Evolutionary conservation across 2,797 vertebrate species (phyloP), one percentile per base, ranked within the genome.

Genomic region (Enteromius fasciolatus): DNA sequence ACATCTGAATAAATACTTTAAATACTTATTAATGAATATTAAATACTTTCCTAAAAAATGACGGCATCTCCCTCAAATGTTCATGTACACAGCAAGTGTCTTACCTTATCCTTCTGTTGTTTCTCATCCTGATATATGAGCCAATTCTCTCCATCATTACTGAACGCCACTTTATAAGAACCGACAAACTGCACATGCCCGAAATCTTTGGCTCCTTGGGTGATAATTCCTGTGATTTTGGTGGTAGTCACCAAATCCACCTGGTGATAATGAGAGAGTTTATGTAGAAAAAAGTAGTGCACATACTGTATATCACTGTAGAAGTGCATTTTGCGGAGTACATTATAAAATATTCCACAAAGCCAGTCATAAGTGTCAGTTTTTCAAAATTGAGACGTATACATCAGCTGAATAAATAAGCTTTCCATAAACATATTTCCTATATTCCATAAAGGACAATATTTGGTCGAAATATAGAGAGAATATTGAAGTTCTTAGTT

Each of bases 131-230:
- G 95, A 85, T 96, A 96, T 39, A 95, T 78, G 57, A 90, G 90
- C 96, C 96, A 97, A 76, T 88, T 93, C 44, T 94, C 91, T 41
- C 96, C 95, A 44, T 96, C 95, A 11, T 95, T 93, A 82, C 96
- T 96, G 86, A 95, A 96, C 8, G 95, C 95, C 50, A 97, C 87
- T 87, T 97, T 97, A 87, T 96, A 97, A 63, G 96, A 96, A 0
- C 95, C 95, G 23, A 97, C 95, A 23, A 96, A 97, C 39, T 96
- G 96, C 46, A 96, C 93, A 0, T 94, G 96, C 57, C 96, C 96
- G 83, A 97, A 97, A 91, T 96, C 95, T 90, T 95, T 96, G 57
- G 96, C 96, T 89, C 96, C 95, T 89, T 97, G 96, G 81, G 95
- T 97, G 86, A 97, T 96, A 46, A 97, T 95, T 59, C 95, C 96